These are phyloP conservation scores for Borostomias antarcticus DNA, from an alignment of 2,797 vertebrate genomes.

Conservation along the genomic window DNA sequence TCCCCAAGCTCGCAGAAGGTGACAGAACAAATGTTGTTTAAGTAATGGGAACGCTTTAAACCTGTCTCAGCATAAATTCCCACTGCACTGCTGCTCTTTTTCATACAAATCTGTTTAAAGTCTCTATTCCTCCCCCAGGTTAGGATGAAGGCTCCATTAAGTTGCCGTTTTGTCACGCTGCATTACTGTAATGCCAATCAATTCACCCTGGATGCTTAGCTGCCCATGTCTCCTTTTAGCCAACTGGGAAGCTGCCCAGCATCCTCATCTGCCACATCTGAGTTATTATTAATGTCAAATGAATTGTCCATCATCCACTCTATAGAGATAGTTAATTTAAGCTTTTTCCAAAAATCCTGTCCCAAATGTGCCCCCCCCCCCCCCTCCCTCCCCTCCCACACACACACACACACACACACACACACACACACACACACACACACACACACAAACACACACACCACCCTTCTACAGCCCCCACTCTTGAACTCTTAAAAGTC, in stretches of 20 bases:
- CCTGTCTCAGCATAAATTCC: slow-evolving; percentile 14
- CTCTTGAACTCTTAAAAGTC: slow-evolving; percentile 37
- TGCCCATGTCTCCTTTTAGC: slow-evolving; percentile 46
- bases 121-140: slow-evolving; percentile 5
- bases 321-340: background rate
- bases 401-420: too few species aligned
- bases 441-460: too few species aligned
- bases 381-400: background rate
- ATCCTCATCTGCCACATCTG: slow-evolving; percentile 13
- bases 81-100: background rate
- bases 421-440: too few species aligned
- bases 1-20: background rate
- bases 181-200: slow-evolving; percentile 61
- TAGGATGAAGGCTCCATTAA: slow-evolving; percentile 19
- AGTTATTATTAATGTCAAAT: slow-evolving; percentile 18
- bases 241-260: slow-evolving; percentile 20
- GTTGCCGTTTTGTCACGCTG: slow-evolving; percentile 42
- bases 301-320: background rate
- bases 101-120: background rate
- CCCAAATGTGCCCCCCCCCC: background rate
- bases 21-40: slow-evolving; percentile 2
- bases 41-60: slow-evolving; percentile 7
- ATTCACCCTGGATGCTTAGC: slow-evolving; percentile 23
- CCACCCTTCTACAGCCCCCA: slow-evolving; percentile 10
- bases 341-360: background rate